Percentiles rank a stretch among this genome's conserved stretches.
These are phyloP conservation scores for Leptopilina myrica DNA, from an alignment of 2,888 invertebrate species.

Conservation along the genomic window DNA sequence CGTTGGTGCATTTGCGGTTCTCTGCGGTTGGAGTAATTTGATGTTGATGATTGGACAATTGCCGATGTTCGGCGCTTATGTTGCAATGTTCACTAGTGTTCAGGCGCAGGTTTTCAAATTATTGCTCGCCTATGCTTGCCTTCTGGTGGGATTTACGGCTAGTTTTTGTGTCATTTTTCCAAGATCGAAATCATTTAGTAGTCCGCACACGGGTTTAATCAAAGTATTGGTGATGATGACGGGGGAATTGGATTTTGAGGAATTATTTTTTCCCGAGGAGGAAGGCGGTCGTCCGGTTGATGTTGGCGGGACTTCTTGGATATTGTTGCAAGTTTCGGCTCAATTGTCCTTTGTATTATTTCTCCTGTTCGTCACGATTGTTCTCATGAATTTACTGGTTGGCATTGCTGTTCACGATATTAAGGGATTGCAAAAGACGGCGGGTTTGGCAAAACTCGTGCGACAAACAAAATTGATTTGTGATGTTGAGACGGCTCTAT, in stretches of 20 bases:
- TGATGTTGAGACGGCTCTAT: slow-evolving; percentile 89
- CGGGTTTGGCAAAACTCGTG: slow-evolving; percentile 89
- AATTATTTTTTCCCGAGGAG: slow-evolving; percentile 82
- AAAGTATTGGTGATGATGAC: slow-evolving; percentile 94
- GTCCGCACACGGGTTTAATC: slow-evolving; percentile 90
- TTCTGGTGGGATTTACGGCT: slow-evolving; percentile 90
- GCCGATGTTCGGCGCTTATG: slow-evolving; percentile 92
- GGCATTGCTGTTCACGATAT: slow-evolving; percentile 94
- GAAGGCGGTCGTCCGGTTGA: slow-evolving; percentile 81
- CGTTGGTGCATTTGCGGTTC: slow-evolving; percentile 90
- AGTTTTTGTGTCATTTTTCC: slow-evolving; percentile 94
- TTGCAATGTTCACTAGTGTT: slow-evolving; percentile 93
- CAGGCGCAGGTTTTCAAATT: slow-evolving; percentile 92
- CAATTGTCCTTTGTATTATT: slow-evolving; percentile 90
- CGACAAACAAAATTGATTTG: slow-evolving; percentile 92
- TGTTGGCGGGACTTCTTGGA: slow-evolving; percentile 72
- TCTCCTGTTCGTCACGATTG: slow-evolving; percentile 89
- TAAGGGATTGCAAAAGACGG: slow-evolving; percentile 90
- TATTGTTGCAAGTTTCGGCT: slow-evolving; percentile 87
- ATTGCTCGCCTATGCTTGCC: slow-evolving; percentile 90
- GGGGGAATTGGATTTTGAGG: slow-evolving; percentile 88
- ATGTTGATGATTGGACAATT: slow-evolving; percentile 94
- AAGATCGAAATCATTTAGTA: slow-evolving; percentile 87
- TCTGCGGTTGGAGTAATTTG: slow-evolving; percentile 92
- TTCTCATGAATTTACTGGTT: slow-evolving; percentile 90